Conservation (phyloP, 2,888 invertebrate species). For the Zonitis immaculata region DNA sequence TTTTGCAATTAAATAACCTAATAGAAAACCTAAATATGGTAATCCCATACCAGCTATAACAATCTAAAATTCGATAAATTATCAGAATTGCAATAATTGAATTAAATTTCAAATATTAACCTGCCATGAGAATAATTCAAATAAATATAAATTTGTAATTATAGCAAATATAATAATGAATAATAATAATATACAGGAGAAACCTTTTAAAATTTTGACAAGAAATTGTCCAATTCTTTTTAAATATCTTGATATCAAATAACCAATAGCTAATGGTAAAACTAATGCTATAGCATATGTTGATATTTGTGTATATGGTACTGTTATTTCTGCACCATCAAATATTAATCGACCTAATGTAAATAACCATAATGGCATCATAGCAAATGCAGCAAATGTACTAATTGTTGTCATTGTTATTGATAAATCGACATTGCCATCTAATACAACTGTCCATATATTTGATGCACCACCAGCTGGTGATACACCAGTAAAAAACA, state of each 20-base stretch:
- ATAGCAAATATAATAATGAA: constrained; percentile 85
- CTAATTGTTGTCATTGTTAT: constrained; percentile 88
- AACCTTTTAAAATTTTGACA: constrained; percentile 78
- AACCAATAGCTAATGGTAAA: constrained; percentile 69
- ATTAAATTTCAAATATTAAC: constrained; percentile 60
- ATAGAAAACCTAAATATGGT: constrained; percentile 75
- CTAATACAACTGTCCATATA: constrained; percentile 89
- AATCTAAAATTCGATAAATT: constrained; percentile 55
- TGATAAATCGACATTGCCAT: constrained; percentile 89
- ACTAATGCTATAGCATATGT: constrained; percentile 70
- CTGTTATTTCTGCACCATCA: constrained; percentile 61
- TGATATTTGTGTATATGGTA: constrained; percentile 76
- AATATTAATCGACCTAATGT: constrained; percentile 76
- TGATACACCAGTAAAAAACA: constrained; percentile 86
- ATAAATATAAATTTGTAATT: constrained; percentile 83
- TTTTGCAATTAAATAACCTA: constrained; percentile 63
- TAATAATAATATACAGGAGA: constrained; percentile 71
- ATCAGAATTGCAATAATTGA: not conserved
- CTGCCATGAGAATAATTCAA: constrained; percentile 82
- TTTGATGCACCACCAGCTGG: constrained; percentile 96
- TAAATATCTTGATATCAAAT: constrained; percentile 61
- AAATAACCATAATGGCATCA: constrained; percentile 90
- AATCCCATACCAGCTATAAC: constrained; percentile 72
- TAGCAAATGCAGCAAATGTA: constrained; percentile 81
- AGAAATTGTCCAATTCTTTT: constrained; percentile 66